Base-by-base conservation (phyloP, 2,888 invertebrate species). In the Diarsia brunnea region DNA sequence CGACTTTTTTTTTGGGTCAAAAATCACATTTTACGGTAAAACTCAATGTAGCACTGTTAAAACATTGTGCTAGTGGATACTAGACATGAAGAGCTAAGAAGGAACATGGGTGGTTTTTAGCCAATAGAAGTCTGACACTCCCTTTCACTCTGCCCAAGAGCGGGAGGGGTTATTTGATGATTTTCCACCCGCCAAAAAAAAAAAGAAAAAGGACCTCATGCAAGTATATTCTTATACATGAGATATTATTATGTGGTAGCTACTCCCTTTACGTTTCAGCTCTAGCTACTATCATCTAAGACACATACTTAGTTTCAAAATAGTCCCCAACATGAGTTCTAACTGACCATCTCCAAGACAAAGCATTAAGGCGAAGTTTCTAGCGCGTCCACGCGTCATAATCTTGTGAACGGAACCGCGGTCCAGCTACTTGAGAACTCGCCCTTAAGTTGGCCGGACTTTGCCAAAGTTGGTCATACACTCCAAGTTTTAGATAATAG, bases 381-480 rank as follows among this genome's bases (percentile, higher is more conserved):
- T 74, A 79, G 85, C 82, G 85, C 88, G 85, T 87, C 84, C 84
- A 84, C 85, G 91, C 90, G 90, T 90, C 89, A 90, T 91, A 92
- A 92, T 88, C 87, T 87, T 89, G 82, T 79, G 87, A 84, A 84
- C 87, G 89, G 89, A 90, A 88, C 85, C 87, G 87, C 83, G 87
- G 89, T 83, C 83, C 83, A 69, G 84, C 72, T 88, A 89, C 88
- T 90, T 81, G 79, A 65, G 78, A 92, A 91, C 91, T 91, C 78
- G 73, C 84, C 85, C 82, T 81, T 86, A 89, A 90, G 86, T 89
- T 88, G 86, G 88, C 87, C 88, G 75, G 76, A 77, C 73, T 78
- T 69, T 55, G 63, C 43, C 45, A 65, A 78, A 87, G 85, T 88
- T 87, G 85, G 79, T 79, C 82, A 75, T 72, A 84, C 81, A 83